These are phyloP conservation scores for Parasteatoda lunata DNA, from an alignment of 2,888 invertebrate genomes.

Conservation along the genomic window DNA sequence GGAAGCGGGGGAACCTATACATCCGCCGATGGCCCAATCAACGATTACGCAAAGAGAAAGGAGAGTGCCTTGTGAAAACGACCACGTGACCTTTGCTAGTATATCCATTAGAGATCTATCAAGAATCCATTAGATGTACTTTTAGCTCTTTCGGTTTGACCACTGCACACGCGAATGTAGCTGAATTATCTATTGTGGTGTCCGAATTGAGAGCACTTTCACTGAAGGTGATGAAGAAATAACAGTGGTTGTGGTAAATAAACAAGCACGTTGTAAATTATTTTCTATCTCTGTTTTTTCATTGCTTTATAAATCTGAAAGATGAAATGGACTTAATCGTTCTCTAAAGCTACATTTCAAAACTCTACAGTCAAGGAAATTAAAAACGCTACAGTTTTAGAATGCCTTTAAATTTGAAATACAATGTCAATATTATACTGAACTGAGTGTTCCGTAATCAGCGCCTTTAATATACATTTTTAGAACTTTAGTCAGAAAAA, in stretches of 20 bases:
- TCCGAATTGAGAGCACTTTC: background rate
- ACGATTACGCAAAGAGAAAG: conserved; percentile 32
- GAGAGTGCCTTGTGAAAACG: conserved; percentile 37
- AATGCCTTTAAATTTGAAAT: too few relatives aligned
- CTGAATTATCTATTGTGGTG: conserved; percentile 43
- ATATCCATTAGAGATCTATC: conserved; percentile 64
- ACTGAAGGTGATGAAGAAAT: background rate
- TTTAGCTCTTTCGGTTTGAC: conserved; percentile 56
- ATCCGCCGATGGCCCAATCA: conserved; percentile 60
- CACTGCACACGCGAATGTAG: conserved; percentile 49
- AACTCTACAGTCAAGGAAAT: too few relatives aligned
- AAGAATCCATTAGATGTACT: conserved; percentile 66
- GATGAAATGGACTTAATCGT: too few relatives aligned
- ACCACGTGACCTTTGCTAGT: conserved; percentile 53
- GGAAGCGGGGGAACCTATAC: conserved; percentile 10
- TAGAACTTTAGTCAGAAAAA: too few relatives aligned
- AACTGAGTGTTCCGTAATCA: too few relatives aligned
- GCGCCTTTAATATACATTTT: too few relatives aligned
- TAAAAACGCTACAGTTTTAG: too few relatives aligned
- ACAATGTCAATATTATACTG: too few relatives aligned
- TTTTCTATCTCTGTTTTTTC: too few relatives aligned
- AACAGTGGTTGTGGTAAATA: background rate
- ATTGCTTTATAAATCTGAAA: too few relatives aligned
- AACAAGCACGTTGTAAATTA: background rate
- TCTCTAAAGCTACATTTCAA: too few relatives aligned